Evolutionary conservation across 2,113 vertebrate genomes (phyloP).

Genomic region (Callionymus lyra): DNA sequence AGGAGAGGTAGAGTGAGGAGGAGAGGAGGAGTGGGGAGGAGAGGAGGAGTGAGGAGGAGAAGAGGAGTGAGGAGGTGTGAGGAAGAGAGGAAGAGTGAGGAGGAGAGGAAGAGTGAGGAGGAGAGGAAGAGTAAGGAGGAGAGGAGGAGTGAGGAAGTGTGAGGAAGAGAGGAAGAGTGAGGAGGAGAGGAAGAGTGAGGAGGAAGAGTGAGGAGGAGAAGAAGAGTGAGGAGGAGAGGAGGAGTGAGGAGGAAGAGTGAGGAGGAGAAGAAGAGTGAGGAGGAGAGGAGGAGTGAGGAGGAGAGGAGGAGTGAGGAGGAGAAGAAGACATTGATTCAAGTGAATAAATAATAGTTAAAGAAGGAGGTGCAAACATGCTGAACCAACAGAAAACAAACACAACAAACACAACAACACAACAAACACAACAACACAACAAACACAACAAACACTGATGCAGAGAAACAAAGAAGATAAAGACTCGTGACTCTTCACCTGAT

Average conservation of each 20-base stretch:
- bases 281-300: conserved; percentile 11
- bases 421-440: too few relatives aligned
- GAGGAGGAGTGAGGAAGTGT: conserved; percentile 35
- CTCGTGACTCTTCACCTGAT: too few relatives aligned
- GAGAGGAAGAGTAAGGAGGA: conserved; percentile 23
- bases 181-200: conserved; percentile 12
- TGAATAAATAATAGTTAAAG: conserved; percentile 56
- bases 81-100: conserved; percentile 16
- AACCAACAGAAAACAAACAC: background rate
- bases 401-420: too few relatives aligned
- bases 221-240: conserved; percentile 43
- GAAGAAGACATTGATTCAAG: conserved; percentile 46
- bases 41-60: conserved; percentile 11
- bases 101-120: conserved; percentile 16
- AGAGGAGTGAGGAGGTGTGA: too few relatives aligned
- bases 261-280: conserved; percentile 12
- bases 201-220: conserved; percentile 8
- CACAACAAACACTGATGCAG: too few relatives aligned
- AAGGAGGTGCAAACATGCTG: background rate
- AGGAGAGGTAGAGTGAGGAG: too few relatives aligned
- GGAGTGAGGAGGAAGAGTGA: too few relatives aligned
- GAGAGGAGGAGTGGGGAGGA: conserved; percentile 11
- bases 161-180: too few relatives aligned
- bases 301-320: conserved; percentile 20
- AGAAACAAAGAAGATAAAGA: too few relatives aligned